Evolutionary conservation across 1,140 invertebrate species (phyloP).

Genomic region (Zaprionus ghesquierei): DNA sequence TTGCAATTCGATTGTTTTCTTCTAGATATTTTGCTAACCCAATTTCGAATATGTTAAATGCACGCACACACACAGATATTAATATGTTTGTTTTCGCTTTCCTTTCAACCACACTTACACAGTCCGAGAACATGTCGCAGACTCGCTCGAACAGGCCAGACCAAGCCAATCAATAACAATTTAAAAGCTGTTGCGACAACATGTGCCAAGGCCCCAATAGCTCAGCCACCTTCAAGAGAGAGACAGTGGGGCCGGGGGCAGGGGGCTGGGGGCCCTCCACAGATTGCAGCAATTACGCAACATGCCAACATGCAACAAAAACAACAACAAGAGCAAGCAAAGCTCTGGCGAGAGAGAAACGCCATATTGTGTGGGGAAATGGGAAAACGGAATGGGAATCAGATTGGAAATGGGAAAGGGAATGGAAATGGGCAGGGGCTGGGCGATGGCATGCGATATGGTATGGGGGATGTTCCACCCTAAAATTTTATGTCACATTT

Average conservation of each 20-base stretch:
- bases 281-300: conserved; percentile 78
- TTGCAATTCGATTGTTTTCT: background rate
- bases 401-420: background rate
- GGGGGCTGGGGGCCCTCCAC: conserved; percentile 25
- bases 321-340: conserved; percentile 7
- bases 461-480: conserved; percentile 36
- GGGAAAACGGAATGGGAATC: background rate
- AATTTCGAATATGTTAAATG: conserved; percentile 53
- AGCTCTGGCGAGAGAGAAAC: conserved; percentile 61
- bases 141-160: conserved; percentile 18
- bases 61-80: conserved; percentile 49
- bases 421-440: background rate
- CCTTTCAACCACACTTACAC: conserved; percentile 36
- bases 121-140: conserved; percentile 50
- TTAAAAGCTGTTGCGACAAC: conserved; percentile 77
- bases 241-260: background rate
- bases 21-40: conserved; percentile 53
- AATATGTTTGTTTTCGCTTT: conserved; percentile 69
- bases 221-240: conserved; percentile 25
- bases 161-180: conserved; percentile 73
- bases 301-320: conserved; percentile 57
- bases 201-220: conserved; percentile 50
- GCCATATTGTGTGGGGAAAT: conserved; percentile 55
- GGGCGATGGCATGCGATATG: background rate
- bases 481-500: conserved; percentile 75